These are phyloP conservation scores for Nasonia vitripennis DNA, from an alignment of 1,140 invertebrate species.

Conservation along the genomic window DNA sequence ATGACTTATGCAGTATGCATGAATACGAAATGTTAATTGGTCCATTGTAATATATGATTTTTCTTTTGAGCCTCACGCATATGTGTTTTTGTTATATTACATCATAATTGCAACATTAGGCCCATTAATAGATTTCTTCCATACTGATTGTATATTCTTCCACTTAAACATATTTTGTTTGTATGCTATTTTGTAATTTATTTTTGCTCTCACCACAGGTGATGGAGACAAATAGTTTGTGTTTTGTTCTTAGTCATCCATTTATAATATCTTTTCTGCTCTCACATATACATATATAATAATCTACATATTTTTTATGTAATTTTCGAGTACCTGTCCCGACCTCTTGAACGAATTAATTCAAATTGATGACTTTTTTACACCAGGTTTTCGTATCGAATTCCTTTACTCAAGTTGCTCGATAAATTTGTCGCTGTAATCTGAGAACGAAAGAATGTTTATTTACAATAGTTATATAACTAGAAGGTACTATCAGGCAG, in stretches of 20 bases:
- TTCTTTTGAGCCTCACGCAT: neutral
- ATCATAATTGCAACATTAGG: slow-evolving; percentile 32
- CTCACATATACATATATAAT: slow-evolving; percentile 3
- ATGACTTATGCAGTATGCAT: slow-evolving; percentile 20
- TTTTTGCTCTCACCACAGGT: neutral
- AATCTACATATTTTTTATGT: slow-evolving; percentile 19
- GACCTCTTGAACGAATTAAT: neutral
- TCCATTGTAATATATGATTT: slow-evolving; percentile 45
- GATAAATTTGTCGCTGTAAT: neutral
- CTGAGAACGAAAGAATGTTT: neutral
- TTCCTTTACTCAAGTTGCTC: neutral
- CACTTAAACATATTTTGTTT: slow-evolving; percentile 8
- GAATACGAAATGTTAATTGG: slow-evolving; percentile 48
- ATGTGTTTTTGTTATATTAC: slow-evolving; percentile 11
- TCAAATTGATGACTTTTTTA: neutral
- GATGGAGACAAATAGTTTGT: slow-evolving; percentile 1
- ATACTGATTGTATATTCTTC: slow-evolving; percentile 25
- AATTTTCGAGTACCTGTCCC: neutral
- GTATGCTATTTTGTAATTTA: neutral
- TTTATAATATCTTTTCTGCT: neutral
- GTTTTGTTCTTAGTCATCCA: neutral
- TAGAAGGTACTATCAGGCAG: neutral
- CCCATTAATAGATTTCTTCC: neutral
- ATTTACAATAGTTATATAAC: neutral
- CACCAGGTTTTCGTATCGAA: neutral